phyloP scores from a whole-genome alignment of 1,140 invertebrate genomes.

The Lanistes nyassanus region DNA sequence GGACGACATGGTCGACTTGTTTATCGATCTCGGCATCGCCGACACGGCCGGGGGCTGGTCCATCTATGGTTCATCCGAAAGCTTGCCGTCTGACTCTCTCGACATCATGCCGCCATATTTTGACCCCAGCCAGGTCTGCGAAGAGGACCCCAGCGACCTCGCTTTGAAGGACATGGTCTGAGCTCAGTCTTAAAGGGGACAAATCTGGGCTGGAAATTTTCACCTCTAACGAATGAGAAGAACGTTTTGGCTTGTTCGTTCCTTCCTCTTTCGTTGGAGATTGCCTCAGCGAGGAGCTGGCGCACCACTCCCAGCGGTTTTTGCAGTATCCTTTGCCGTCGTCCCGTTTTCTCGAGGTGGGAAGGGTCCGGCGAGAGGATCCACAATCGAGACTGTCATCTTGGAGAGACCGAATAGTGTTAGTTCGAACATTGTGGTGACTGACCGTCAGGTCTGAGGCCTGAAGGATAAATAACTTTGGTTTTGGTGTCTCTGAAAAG shows the following conservation, averaged over 20 bases:
- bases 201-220: neutral
- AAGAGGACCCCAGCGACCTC: neutral
- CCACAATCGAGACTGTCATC: too few relatives aligned
- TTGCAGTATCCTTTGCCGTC: too few relatives aligned
- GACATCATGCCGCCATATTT: constrained; percentile 40
- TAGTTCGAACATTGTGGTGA: neutral
- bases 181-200: neutral
- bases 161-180: neutral
- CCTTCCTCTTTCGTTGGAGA: too few relatives aligned
- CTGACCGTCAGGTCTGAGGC: neutral
- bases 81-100: constrained; percentile 16
- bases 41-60: constrained; percentile 40
- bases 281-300: neutral
- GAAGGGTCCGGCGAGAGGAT: too few relatives aligned
- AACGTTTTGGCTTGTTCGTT: neutral
- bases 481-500: neutral
- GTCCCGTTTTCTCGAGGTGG: too few relatives aligned
- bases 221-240: neutral
- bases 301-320: neutral
- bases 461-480: neutral
- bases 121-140: constrained; percentile 23
- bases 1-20: constrained; percentile 53
- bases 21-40: constrained; percentile 52
- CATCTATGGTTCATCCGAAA: constrained; percentile 32
- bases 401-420: too few relatives aligned